Evolutionary conservation across 2,797 vertebrate genomes (phyloP), one percentile per base, ranked within the genome.

Genomic region (Myotis findleyi): DNA sequence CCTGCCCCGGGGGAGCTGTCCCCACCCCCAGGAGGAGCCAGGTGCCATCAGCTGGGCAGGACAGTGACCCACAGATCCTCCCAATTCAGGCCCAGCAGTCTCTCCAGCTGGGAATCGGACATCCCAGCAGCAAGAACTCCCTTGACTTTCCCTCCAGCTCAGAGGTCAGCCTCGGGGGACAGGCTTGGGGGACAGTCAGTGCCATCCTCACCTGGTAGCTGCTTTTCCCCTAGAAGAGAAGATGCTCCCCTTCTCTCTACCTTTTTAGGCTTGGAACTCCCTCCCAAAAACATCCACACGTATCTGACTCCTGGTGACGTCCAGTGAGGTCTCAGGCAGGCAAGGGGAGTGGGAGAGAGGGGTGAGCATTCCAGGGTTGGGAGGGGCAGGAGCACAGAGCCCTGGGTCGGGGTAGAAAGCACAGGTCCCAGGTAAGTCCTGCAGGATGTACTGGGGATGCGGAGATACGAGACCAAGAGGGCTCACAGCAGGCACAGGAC

Each of bases 1-100:
- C 14, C 83, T 66, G 12, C 41, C n/a, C 23, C 1, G 0, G 66
- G 47, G 2, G 16, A 69, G 30, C 57, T 0, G 0, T 23, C 30
- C 16, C 27, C 36, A 62, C 36, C 20, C 33, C 71, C 17, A 51
- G 25, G 1, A 20, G 3, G 18, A 49, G 25, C 53, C 76, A 41
- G 1, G 44, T 55, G 9, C 57, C 62, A 81, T 12, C 7, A 80
- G n/a, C 14, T 17, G 13, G 41, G 7, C 11, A 80, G 57, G 25
- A 53, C 23, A 47, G 51, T 84, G 18, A 80, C 21, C n/a, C 69
- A 84, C n/a, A 44, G n/a, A 17, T 5, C 47, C 38, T 87, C n/a
- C 17, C 71, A 53, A 13, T 0, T 11, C 3, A 21, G 57, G 21
- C 25, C 41, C 73, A 51, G n/a, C 30, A 59, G 51, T n/a, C 33